Evolutionary conservation across 2,888 invertebrate genomes (phyloP).

Genomic region (Trisateles emortualis): DNA sequence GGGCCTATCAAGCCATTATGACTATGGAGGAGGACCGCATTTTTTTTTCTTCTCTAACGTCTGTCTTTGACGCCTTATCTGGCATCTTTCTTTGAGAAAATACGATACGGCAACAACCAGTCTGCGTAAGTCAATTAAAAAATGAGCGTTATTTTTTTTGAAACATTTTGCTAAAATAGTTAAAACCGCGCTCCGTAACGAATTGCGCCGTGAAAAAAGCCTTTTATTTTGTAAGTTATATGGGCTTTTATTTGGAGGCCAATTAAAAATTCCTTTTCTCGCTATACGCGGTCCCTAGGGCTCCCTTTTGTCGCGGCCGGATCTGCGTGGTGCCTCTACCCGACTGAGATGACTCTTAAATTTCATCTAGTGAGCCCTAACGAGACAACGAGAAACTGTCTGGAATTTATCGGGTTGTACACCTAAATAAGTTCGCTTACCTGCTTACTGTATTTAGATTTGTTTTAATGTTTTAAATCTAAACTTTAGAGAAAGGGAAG

Average conservation of each 20-base stretch:
- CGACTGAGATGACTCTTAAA: conserved; percentile 72
- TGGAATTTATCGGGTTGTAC: conserved; percentile 44
- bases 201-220: conserved; percentile 56
- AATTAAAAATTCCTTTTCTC: conserved; percentile 80
- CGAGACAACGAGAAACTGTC: conserved; percentile 58
- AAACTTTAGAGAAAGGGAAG: too few species aligned
- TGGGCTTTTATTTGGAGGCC: conserved; percentile 74
- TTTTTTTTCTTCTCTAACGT: conserved; percentile 40
- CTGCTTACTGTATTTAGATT: conserved; percentile 16
- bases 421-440: conserved; percentile 40
- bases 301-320: conserved; percentile 73
- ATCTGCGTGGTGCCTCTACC: conserved; percentile 63
- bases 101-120: conserved; percentile 47
- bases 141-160: conserved; percentile 42
- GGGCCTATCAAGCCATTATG: conserved; percentile 66
- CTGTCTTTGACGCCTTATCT: conserved; percentile 52
- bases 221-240: conserved; percentile 65
- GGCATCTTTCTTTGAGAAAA: conserved; percentile 48
- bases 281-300: conserved; percentile 64
- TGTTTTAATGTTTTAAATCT: conserved; percentile 12
- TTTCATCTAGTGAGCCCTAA: conserved; percentile 74
- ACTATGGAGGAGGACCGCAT: conserved; percentile 48
- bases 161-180: conserved; percentile 51
- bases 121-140: conserved; percentile 47
- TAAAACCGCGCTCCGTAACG: conserved; percentile 50